phyloP scores from a whole-genome alignment of 2,888 invertebrate species.

The Willowsia nigromaculata region DNA sequence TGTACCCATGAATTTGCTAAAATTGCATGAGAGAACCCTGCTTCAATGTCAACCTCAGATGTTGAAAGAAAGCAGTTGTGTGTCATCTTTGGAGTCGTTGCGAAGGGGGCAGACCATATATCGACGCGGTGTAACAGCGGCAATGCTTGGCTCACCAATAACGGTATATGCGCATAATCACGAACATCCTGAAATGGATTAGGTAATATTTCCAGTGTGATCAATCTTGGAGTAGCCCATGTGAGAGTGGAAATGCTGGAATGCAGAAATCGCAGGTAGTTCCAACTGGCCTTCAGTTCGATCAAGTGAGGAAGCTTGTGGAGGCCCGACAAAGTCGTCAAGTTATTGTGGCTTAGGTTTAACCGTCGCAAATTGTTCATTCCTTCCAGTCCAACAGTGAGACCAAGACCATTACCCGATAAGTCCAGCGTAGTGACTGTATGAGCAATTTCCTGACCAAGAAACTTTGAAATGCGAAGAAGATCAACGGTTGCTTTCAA shows the following conservation, averaged over 20 bases:
- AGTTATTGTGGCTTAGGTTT: slow-evolving; percentile 77
- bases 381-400: slow-evolving; percentile 75
- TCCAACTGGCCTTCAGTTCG: slow-evolving; percentile 78
- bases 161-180: slow-evolving; percentile 76
- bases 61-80: slow-evolving; percentile 63
- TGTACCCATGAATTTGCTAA: slow-evolving; percentile 52
- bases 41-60: slow-evolving; percentile 56
- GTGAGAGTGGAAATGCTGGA: slow-evolving; percentile 75
- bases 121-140: slow-evolving; percentile 75
- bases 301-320: slow-evolving; percentile 74
- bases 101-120: slow-evolving; percentile 74
- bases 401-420: slow-evolving; percentile 75
- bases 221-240: slow-evolving; percentile 74
- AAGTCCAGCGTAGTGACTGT: slow-evolving; percentile 75
- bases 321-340: slow-evolving; percentile 77
- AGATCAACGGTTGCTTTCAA: slow-evolving; percentile 71
- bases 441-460: slow-evolving; percentile 71
- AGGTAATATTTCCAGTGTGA: slow-evolving; percentile 75
- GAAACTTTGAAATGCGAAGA: slow-evolving; percentile 71
- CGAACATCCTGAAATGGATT: slow-evolving; percentile 78
- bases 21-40: slow-evolving; percentile 41
- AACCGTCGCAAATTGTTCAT: slow-evolving; percentile 74
- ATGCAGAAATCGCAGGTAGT: slow-evolving; percentile 75
- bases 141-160: slow-evolving; percentile 73
- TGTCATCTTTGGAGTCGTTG: slow-evolving; percentile 47